Base-by-base conservation (phyloP, 2,797 vertebrate species). In the Meda fulgida region DNA sequence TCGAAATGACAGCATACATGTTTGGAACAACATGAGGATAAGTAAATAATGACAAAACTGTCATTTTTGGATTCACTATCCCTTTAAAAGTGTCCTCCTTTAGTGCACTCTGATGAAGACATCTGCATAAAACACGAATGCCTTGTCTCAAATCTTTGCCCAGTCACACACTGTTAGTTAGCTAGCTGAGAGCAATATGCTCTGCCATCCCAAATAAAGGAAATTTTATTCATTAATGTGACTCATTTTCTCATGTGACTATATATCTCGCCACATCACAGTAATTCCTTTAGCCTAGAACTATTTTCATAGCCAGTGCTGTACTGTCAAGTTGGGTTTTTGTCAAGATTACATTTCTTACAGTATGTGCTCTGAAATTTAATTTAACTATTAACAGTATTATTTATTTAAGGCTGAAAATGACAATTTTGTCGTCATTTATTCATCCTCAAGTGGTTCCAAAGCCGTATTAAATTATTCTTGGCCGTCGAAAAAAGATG, bases 211-310 rank as follows among this genome's bases (percentile, higher is more conserved):
- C 72, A 84, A 51, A 77, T 40, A 76, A n/a, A 40, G 40, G 21
- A 70, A 83, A 53, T 51, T 67, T 77, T 77, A 84, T 84, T 71
- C 48, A 84, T 84, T 84, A 84, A 60, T 63, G 83, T 72, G 67
- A 79, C 51, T 78, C 26, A 84, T 78, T 78, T 84, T 58, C 82
- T 78, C 82, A 69, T 43, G 18, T 58, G 73, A 84, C 72, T 34
- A 43, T 53, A 77, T 65, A 66, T 83, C 81, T 67, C 5, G 23
- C 71, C 55, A 65, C 51, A 31, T 84, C 63, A 69, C 34, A 58
- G 46, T 78, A 23, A 69, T 84, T 55, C 0, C 5, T 77, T 84
- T 70, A 19, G 82, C 82, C 63, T 19, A 14, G 29, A 79, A 84
- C 66, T 84, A 69, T 71, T 70, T 79, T 84, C 26, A 69, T 53